These are phyloP conservation scores for Sinocyclocheilus anophthalmus DNA, from an alignment of 2,113 vertebrate species.

Conservation along the genomic window DNA sequence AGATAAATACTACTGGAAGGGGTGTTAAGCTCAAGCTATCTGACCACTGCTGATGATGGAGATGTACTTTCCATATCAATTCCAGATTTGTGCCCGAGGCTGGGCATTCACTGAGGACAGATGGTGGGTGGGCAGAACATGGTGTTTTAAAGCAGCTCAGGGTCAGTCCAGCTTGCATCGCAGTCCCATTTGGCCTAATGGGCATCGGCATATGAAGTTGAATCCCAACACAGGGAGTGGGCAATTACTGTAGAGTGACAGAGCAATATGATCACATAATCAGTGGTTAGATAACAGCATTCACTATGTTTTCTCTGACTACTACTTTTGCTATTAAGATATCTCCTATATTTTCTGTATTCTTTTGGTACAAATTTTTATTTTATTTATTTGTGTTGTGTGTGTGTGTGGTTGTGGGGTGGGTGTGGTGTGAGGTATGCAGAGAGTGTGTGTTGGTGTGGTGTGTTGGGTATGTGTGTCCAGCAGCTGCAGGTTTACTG, in stretches of 20 bases:
- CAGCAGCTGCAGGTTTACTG: background rate
- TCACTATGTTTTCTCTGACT: background rate
- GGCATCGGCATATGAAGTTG: slow-evolving; percentile 35
- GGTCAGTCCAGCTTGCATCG: slow-evolving; percentile 32
- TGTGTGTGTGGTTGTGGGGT: too few species aligned
- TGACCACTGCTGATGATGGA: slow-evolving; percentile 2
- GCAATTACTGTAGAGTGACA: slow-evolving; percentile 22
- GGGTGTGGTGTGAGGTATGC: too few species aligned
- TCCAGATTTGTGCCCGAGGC: background rate
- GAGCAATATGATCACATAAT: slow-evolving; percentile 35
- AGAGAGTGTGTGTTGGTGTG: too few species aligned
- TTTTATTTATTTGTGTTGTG: too few species aligned
- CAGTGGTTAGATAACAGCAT: background rate
- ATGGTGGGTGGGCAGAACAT: slow-evolving; percentile 40
- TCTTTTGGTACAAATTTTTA: background rate
- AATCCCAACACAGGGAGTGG: slow-evolving; percentile 15
- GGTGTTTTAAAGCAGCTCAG: slow-evolving; percentile 34
- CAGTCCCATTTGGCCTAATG: slow-evolving; percentile 39
- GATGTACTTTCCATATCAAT: slow-evolving; percentile 16
- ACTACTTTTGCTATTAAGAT: background rate
- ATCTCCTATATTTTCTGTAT: background rate
- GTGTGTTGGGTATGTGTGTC: too few species aligned
- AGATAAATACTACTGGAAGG: background rate
- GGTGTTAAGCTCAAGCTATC: background rate
- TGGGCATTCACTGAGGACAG: slow-evolving; percentile 25